A percentile compares a stretch with the other conserved stretches of the same genome.
Evolutionary conservation across 1,140 invertebrate species (phyloP).

Genomic region (Sminthurides bifidus): DNA sequence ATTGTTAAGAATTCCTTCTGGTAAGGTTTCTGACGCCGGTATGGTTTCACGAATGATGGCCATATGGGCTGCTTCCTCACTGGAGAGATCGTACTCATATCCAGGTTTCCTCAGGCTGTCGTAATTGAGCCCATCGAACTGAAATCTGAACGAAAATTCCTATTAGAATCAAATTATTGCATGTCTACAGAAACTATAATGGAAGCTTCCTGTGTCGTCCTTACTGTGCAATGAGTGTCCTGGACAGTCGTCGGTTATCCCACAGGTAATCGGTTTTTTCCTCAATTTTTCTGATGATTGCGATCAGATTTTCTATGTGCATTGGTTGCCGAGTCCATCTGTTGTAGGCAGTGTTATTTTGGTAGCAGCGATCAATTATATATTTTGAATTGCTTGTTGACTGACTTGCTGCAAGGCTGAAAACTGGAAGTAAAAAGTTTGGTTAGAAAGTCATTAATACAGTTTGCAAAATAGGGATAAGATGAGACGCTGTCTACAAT

Average conservation of each 20-base stretch:
- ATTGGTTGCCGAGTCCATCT: constrained; percentile 28
- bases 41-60: constrained; percentile 19
- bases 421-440: too few species aligned
- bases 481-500: too few species aligned
- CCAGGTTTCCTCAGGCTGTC: constrained; percentile 13
- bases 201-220: neutral
- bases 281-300: constrained; percentile 33
- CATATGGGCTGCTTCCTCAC: constrained; percentile 18
- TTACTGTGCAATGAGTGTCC: constrained; percentile 27
- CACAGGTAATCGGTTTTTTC: constrained; percentile 21
- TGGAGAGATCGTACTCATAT: constrained; percentile 4
- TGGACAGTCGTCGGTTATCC: constrained; percentile 25
- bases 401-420: too few species aligned
- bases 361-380: too few species aligned
- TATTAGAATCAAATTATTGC: neutral
- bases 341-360: constrained; percentile 26
- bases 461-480: too few species aligned
- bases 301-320: constrained; percentile 32
- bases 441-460: too few species aligned
- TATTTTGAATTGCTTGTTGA: too few species aligned
- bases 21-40: constrained; percentile 26
- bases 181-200: neutral
- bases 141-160: constrained; percentile 18
- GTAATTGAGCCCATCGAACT: constrained; percentile 30
- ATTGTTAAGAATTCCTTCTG: constrained; percentile 25